Percentiles rank a stretch among this genome's conserved stretches.
These are phyloP conservation scores for Miniopterus natalensis DNA, from an alignment of 2,113 vertebrate species.

Conservation along the genomic window DNA sequence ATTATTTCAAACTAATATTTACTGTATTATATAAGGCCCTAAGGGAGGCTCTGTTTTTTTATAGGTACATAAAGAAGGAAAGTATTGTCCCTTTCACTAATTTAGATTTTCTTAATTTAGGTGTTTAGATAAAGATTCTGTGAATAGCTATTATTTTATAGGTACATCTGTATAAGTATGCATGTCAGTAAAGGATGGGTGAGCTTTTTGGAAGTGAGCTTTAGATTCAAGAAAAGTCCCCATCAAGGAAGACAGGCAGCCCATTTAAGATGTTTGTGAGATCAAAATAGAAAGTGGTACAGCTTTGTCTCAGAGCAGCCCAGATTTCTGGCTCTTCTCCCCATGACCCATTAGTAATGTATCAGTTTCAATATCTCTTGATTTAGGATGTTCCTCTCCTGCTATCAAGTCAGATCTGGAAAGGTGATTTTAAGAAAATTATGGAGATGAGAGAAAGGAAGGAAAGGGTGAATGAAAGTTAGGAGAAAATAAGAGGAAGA, in stretches of 20 bases:
- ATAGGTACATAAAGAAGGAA: background rate
- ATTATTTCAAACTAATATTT: constrained; percentile 39
- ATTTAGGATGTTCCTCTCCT: background rate
- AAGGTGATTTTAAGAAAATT: background rate
- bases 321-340: background rate
- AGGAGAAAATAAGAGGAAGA: background rate
- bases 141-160: background rate
- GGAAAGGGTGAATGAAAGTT: background rate
- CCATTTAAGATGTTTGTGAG: background rate
- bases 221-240: constrained; percentile 1
- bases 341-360: background rate
- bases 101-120: background rate
- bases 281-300: background rate
- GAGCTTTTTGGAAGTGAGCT: background rate
- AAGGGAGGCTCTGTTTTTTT: background rate
- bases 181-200: background rate
- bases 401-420: background rate
- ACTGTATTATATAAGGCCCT: background rate
- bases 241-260: background rate
- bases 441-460: background rate
- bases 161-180: background rate
- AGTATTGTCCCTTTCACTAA: background rate
- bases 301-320: background rate
- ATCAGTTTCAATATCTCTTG: background rate
- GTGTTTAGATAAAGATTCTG: background rate